These are phyloP conservation scores for Aphelinus atriplicis DNA, from an alignment of 1,140 invertebrate genomes.

Conservation along the genomic window DNA sequence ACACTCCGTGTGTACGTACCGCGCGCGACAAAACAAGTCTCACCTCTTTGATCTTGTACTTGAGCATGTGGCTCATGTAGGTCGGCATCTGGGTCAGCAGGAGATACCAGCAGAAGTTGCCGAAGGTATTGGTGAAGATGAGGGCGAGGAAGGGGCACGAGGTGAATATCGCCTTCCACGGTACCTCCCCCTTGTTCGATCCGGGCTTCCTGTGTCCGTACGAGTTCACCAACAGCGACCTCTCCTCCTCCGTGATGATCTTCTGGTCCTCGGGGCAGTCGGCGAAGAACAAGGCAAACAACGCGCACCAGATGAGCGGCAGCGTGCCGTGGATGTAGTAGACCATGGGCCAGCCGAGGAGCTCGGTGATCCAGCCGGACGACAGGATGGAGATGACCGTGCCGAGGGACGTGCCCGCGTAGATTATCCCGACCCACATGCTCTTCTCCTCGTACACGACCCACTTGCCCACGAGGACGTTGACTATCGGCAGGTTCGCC, in stretches of 20 bases:
- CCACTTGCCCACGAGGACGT: conserved; percentile 61
- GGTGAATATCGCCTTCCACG: conserved; percentile 76
- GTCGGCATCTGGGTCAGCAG: conserved; percentile 90
- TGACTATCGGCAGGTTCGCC: conserved; percentile 60
- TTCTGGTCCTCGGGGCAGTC: conserved; percentile 79
- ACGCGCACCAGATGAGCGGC: conserved; percentile 75
- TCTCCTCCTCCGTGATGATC: conserved; percentile 76
- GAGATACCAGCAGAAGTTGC: conserved; percentile 95
- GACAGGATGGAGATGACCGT: conserved; percentile 80
- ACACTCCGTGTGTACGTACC: too few species aligned
- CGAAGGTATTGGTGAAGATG: conserved; percentile 76
- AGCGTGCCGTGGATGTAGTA: conserved; percentile 83
- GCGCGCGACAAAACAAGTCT: too few species aligned
- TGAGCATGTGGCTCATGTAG: conserved; percentile 90
- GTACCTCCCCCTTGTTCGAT: conserved; percentile 62
- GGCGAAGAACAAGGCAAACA: conserved; percentile 74
- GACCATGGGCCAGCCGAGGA: conserved; percentile 77
- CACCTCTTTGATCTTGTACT: conserved; percentile 86
- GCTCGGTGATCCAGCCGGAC: conserved; percentile 74
- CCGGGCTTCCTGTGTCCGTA: conserved; percentile 67
- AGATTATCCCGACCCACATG: conserved; percentile 70
- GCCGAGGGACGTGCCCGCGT: conserved; percentile 77
- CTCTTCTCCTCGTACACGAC: conserved; percentile 62
- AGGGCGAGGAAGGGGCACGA: conserved; percentile 80
- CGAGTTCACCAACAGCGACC: conserved; percentile 69